Evolutionary conservation across 2,888 invertebrate species (phyloP).

Genomic region (Nesidiocoris tenuis): DNA sequence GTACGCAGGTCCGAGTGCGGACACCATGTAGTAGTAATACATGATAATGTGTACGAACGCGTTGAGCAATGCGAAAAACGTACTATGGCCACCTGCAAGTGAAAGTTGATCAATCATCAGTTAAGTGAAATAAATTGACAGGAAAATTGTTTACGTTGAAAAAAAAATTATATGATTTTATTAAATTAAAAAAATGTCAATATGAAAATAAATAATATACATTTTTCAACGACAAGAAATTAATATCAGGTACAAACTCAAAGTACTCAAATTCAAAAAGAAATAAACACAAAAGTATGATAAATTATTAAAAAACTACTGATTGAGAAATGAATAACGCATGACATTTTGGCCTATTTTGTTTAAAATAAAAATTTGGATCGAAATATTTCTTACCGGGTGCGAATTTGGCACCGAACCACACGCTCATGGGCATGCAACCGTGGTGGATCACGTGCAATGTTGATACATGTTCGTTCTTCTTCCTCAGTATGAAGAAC

Average conservation of each 20-base stretch:
- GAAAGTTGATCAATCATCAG: background rate
- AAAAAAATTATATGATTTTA: too few species aligned
- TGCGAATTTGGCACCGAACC: constrained; percentile 94
- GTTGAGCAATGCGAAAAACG: constrained; percentile 91
- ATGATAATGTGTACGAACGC: constrained; percentile 94
- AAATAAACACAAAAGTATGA: too few species aligned
- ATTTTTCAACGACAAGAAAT: too few species aligned
- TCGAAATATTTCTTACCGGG: too few species aligned
- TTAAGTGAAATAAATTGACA: background rate
- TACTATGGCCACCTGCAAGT: constrained; percentile 86
- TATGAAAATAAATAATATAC: too few species aligned
- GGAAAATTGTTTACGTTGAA: background rate
- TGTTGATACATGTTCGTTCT: constrained; percentile 88
- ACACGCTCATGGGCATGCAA: constrained; percentile 93
- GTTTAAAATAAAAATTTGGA: too few species aligned
- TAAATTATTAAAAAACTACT: too few species aligned
- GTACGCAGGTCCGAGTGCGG: constrained; percentile 90
- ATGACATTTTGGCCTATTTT: too few species aligned
- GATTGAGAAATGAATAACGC: too few species aligned
- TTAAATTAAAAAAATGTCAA: too few species aligned
- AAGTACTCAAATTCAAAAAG: too few species aligned
- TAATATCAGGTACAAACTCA: too few species aligned
- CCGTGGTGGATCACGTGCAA: constrained; percentile 96
- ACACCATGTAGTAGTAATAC: constrained; percentile 96
- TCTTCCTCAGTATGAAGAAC: constrained; percentile 93